These are phyloP conservation scores for Balanococcus diminutus DNA, from an alignment of 2,888 invertebrate genomes.

Conservation along the genomic window DNA sequence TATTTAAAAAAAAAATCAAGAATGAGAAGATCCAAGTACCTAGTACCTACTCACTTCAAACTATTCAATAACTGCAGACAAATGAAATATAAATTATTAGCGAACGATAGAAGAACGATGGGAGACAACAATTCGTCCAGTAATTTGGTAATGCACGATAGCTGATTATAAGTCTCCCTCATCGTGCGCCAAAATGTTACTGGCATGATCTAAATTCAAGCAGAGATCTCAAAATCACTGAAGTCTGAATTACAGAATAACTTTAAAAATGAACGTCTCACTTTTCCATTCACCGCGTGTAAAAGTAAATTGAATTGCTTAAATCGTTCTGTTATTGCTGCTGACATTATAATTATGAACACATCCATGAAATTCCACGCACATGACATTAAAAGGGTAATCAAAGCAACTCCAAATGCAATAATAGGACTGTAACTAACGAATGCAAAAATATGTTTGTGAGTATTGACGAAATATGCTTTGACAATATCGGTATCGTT, in stretches of 20 bases:
- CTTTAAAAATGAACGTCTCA: slow-evolving; percentile 58
- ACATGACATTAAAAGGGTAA: slow-evolving; percentile 59
- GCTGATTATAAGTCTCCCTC: slow-evolving; percentile 59
- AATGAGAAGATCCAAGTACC: neutral
- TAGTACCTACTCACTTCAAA: slow-evolving; percentile 58
- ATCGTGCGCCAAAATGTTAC: slow-evolving; percentile 58
- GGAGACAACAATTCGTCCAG: slow-evolving; percentile 59
- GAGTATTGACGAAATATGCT: slow-evolving; percentile 60
- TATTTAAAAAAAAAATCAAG: neutral
- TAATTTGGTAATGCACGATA: slow-evolving; percentile 59
- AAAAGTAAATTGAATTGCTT: slow-evolving; percentile 63
- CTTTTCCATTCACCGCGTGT: slow-evolving; percentile 64
- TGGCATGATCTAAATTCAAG: slow-evolving; percentile 57
- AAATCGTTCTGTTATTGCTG: slow-evolving; percentile 59
- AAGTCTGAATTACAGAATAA: neutral
- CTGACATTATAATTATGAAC: slow-evolving; percentile 59
- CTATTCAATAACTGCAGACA: slow-evolving; percentile 60
- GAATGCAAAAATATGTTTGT: slow-evolving; percentile 58
- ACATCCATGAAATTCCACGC: slow-evolving; percentile 60
- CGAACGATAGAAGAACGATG: slow-evolving; percentile 59
- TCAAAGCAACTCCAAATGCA: slow-evolving; percentile 57
- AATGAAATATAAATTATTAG: slow-evolving; percentile 60
- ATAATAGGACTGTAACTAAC: slow-evolving; percentile 56
- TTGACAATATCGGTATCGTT: slow-evolving; percentile 60
- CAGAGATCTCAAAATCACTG: neutral